Base-by-base conservation (phyloP, 2,888 invertebrate species). In the Ischnus inquisitorius region DNA sequence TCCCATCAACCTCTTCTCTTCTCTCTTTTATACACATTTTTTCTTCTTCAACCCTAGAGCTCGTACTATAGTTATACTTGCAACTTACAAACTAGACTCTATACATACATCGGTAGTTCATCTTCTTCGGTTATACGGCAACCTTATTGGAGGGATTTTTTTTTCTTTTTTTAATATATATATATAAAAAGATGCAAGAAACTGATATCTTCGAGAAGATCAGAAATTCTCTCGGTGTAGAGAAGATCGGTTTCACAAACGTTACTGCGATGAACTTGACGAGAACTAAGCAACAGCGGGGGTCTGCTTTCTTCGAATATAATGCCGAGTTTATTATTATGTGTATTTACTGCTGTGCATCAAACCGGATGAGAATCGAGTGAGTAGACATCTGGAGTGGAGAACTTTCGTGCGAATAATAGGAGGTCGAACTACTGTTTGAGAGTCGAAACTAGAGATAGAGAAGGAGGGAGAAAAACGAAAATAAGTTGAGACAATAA, bases 1-100 rank as follows among this genome's bases (percentile, higher is more conserved):
- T 71, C 77, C 77, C 78, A 84, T 84, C 84, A 69, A 75, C 77
- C 77, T 80, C 67, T 14, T 57, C 62, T 75, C 60, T 60, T 28
- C 28, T 25, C 60, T 51, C 51, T 16, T 12, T 51, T 16, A 16
- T 60, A 60, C 60, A 60, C n/a, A 22, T 25, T 51, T 51, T 60
- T 60, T 60, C 14, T 28, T 25, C 22, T 60, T 28, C 14, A 25
- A 68, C 74, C 81, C 60, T 77, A 72, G 62, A 81, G 69, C 74
- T 81, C 77, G 72, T 62, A 67, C 77, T 28, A 60, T 25, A 25
- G 25, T n/a, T 60, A 60, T 60, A 60, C 28, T 28, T 60, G 5
- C 28, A 6, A 69, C 71, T 48, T 65, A 14, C n/a, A 69, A 48
- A 48, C 39, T 69, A 22, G n/a, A 43, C 71, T 64, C 25, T 62